phyloP scores from a whole-genome alignment of 2,113 vertebrate genomes.

The Phalacrocorax brasilianus region DNA sequence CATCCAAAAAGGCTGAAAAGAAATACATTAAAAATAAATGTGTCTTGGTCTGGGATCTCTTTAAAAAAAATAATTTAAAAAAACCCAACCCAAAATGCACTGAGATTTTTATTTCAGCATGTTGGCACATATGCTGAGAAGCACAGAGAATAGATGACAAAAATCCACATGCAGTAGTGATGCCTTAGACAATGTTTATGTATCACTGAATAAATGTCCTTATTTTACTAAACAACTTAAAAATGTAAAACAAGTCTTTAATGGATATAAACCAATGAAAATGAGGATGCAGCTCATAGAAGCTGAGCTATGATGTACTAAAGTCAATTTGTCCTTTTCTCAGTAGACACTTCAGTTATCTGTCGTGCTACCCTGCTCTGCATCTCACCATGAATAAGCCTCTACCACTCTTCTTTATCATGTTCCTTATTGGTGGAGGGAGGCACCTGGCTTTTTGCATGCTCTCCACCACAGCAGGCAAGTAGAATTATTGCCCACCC shows the following conservation, averaged over 20 bases:
- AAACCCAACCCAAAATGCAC: background rate
- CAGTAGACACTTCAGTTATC: background rate
- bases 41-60: background rate
- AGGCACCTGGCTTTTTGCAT: fast-evolving
- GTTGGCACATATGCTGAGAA: background rate
- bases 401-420: background rate
- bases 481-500: background rate
- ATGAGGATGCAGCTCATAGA: background rate
- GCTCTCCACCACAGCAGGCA: background rate
- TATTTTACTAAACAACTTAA: background rate
- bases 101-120: background rate
- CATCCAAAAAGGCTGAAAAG: background rate
- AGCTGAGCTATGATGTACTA: background rate
- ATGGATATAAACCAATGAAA: background rate
- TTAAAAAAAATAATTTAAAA: background rate
- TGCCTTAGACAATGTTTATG: background rate
- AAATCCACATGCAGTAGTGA: background rate
- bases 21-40: background rate
- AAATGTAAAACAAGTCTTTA: background rate
- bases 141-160: background rate
- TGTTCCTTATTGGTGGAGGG: background rate
- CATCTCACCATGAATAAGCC: background rate
- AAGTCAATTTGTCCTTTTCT: background rate
- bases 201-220: background rate
- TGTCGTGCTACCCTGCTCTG: background rate